Percentiles rank a stretch among this genome's conserved stretches.
phyloP scores from a whole-genome alignment of 2,888 invertebrate genomes.

The Maniola hyperantus region DNA sequence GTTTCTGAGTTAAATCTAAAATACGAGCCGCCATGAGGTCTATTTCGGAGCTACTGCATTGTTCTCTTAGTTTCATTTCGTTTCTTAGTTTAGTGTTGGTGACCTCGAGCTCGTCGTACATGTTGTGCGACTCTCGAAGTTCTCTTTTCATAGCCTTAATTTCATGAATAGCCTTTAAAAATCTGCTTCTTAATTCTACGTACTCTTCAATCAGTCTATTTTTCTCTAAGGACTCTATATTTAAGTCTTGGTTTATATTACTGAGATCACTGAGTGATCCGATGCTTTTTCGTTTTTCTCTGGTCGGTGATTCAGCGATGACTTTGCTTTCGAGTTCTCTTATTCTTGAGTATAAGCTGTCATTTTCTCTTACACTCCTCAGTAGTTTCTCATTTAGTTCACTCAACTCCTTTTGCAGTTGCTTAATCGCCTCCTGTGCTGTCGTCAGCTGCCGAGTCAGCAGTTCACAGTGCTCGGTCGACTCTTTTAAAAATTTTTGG shows the following conservation, averaged over 20 bases:
- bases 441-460: conserved; percentile 85
- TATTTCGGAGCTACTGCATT: conserved; percentile 87
- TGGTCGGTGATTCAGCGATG: conserved; percentile 74
- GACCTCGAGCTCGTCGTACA: conserved; percentile 90
- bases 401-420: conserved; percentile 86
- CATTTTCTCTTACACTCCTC: conserved; percentile 90
- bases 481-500: conserved; percentile 86
- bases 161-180: conserved; percentile 92
- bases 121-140: conserved; percentile 89
- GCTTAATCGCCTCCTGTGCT: conserved; percentile 85
- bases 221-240: conserved; percentile 88
- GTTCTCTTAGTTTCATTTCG: conserved; percentile 85
- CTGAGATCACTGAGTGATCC: conserved; percentile 92
- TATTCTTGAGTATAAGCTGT: conserved; percentile 86
- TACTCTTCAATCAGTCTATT: conserved; percentile 91
- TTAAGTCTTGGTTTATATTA: conserved; percentile 89
- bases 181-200: conserved; percentile 88
- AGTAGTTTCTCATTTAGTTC: conserved; percentile 86
- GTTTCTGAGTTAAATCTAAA: conserved; percentile 91
- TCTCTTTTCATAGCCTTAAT: conserved; percentile 92
- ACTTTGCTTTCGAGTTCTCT: conserved; percentile 87
- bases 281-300: conserved; percentile 85
- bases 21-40: conserved; percentile 92
- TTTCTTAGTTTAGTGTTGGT: conserved; percentile 89
- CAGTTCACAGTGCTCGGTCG: conserved; percentile 85